Percentiles rank a stretch among this genome's conserved stretches.
These are phyloP conservation scores for Saccopteryx leptura DNA, from an alignment of 2,113 vertebrate species.

Conservation along the genomic window DNA sequence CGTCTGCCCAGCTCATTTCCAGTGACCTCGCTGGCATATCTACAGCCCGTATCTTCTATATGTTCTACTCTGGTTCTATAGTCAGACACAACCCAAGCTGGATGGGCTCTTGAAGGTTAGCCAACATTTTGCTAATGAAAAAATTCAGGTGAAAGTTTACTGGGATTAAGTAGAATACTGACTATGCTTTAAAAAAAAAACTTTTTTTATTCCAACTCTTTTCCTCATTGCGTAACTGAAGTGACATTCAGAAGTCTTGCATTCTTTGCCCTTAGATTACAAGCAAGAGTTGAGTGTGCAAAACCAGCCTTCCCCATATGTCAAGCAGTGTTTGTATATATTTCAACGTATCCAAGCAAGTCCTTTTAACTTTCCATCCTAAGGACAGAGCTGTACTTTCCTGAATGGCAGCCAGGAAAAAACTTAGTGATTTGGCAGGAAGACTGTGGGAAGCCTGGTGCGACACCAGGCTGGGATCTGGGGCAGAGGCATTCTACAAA, in stretches of 20 bases:
- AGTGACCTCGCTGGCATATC: neutral
- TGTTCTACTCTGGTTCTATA: neutral
- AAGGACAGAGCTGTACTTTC: slow-evolving; percentile 95
- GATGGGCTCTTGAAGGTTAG: neutral
- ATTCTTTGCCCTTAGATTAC: slow-evolving; percentile 80
- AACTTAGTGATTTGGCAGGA: slow-evolving; percentile 94
- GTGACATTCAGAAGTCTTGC: slow-evolving; percentile 75
- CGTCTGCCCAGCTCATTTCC: neutral
- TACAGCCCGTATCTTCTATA: neutral
- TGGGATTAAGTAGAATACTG: neutral
- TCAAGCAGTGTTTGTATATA: slow-evolving; percentile 93
- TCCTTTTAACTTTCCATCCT: slow-evolving; percentile 96
- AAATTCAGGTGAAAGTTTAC: neutral
- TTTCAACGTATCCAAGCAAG: slow-evolving; percentile 97
- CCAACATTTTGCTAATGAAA: neutral
- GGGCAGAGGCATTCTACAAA: slow-evolving; percentile 91
- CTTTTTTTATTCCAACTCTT: slow-evolving; percentile 54
- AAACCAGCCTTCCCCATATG: slow-evolving; percentile 86
- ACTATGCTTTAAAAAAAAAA: neutral
- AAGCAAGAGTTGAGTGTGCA: slow-evolving; percentile 84
- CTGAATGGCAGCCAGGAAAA: slow-evolving; percentile 99
- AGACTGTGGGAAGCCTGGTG: slow-evolving; percentile 95
- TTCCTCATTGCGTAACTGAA: slow-evolving; percentile 53
- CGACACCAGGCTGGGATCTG: slow-evolving; percentile 88
- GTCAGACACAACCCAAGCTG: neutral